Evolutionary conservation across 2,888 invertebrate species (phyloP).

Genomic region (Holacanthella duospinosa): DNA sequence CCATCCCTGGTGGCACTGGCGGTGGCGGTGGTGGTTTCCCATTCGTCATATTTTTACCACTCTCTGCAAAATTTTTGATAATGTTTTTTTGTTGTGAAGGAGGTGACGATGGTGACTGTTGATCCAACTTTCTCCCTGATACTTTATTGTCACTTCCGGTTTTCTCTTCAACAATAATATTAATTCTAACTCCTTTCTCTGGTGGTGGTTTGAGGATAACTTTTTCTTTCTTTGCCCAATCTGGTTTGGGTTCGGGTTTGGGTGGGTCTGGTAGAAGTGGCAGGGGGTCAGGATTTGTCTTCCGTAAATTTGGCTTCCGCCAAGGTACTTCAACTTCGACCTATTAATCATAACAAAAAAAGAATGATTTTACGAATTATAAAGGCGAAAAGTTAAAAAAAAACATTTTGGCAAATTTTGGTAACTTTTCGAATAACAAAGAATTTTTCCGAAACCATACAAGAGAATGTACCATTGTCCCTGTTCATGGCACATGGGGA

Average conservation of each 20-base stretch:
- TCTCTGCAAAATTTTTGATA: conserved; percentile 29
- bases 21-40: conserved; percentile 15
- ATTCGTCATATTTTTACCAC: conserved; percentile 40
- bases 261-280: conserved; percentile 15
- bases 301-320: conserved; percentile 3
- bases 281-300: not conserved
- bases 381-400: not conserved
- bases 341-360: not conserved
- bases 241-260: conserved; percentile 1
- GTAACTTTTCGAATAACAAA: no score
- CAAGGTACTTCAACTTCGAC: conserved; percentile 3
- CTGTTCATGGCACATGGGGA: no score
- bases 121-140: conserved; percentile 38
- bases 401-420: not conserved
- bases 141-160: conserved; percentile 41
- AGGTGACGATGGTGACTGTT: not conserved
- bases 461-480: no score
- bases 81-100: not conserved
- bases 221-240: not conserved
- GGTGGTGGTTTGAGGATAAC: not conserved
- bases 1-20: not conserved
- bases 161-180: conserved; percentile 38
- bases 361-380: not conserved
- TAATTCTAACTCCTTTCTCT: not conserved
- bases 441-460: no score